A percentile compares a stretch with the other conserved stretches of the same genome.
Conservation (phyloP, 2,113 vertebrate genomes). For the Furnarius figulus region DNA sequence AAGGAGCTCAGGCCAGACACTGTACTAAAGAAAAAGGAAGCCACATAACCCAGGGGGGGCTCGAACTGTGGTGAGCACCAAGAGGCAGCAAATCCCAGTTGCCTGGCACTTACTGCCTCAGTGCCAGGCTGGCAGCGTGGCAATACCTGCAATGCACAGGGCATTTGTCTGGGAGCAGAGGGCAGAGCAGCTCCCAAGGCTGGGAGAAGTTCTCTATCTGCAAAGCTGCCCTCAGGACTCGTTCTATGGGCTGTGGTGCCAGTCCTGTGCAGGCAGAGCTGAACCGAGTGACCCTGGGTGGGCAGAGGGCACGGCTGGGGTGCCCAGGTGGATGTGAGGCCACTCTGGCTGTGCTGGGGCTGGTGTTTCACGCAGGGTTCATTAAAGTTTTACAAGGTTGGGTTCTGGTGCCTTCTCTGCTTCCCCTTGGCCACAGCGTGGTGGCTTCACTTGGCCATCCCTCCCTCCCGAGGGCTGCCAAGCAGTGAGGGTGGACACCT, state of each 20-base stretch:
- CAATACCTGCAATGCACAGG: neutral
- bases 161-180: neutral
- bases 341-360: neutral
- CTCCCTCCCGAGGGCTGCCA: neutral
- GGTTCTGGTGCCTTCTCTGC: neutral
- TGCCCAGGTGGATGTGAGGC: neutral
- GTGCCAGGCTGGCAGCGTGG: neutral
- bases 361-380: neutral
- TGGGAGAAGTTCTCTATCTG: neutral
- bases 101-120: neutral
- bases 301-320: neutral
- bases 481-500: neutral
- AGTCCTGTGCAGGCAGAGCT: neutral
- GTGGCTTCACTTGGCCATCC: neutral
- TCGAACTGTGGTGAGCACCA: neutral
- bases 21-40: neutral
- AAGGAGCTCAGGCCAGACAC: neutral
- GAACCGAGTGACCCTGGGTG: fast-evolving
- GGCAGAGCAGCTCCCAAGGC: neutral
- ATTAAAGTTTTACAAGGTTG: fast-evolving
- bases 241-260: neutral
- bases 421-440: fast-evolving
- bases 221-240: neutral
- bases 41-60: neutral
- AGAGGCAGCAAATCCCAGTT: slow-evolving; percentile 3